Percentiles rank a stretch among this genome's conserved stretches.
These are phyloP conservation scores for Saccostrea glomerata DNA, from an alignment of 1,140 invertebrate genomes.

Conservation along the genomic window DNA sequence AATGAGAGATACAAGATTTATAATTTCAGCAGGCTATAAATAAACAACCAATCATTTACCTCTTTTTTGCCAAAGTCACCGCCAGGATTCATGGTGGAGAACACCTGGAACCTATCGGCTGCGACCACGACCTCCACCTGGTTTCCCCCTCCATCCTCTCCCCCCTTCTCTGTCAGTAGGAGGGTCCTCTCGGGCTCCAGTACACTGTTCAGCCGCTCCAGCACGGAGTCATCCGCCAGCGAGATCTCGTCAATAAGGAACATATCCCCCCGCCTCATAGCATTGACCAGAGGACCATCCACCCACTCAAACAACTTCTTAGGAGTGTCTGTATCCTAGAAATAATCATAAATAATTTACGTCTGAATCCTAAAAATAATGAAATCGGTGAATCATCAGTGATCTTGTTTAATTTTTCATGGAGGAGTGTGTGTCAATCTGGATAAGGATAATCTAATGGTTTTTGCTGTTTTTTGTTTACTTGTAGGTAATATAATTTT, in stretches of 20 bases:
- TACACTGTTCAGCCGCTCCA: slow-evolving; percentile 98
- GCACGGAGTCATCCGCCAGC: slow-evolving; percentile 97
- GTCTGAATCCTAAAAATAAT: too few relatives aligned
- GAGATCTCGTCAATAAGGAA: slow-evolving; percentile 99
- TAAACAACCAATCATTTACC: slow-evolving; percentile 73
- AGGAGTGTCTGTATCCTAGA: slow-evolving; percentile 51
- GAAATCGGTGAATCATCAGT: too few relatives aligned
- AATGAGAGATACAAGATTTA: background rate
- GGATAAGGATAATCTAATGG: too few relatives aligned
- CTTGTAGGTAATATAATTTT: too few relatives aligned
- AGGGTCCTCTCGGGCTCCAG: slow-evolving; percentile 95
- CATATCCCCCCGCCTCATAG: slow-evolving; percentile 92
- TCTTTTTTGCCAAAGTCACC: slow-evolving; percentile 99
- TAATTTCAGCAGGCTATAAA: background rate
- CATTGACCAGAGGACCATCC: slow-evolving; percentile 95
- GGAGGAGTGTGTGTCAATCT: too few relatives aligned
- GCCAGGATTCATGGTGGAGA: slow-evolving; percentile 99
- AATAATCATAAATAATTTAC: too few relatives aligned
- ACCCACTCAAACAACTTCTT: slow-evolving; percentile 96
- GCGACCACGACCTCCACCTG: slow-evolving; percentile 82
- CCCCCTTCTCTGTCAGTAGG: slow-evolving; percentile 91
- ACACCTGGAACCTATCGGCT: slow-evolving; percentile 89
- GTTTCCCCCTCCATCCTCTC: slow-evolving; percentile 64
- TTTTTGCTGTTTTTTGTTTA: too few relatives aligned
- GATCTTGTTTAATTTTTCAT: too few relatives aligned